Base-by-base conservation (phyloP, 2,888 invertebrate genomes). In the Tachina lurida region DNA sequence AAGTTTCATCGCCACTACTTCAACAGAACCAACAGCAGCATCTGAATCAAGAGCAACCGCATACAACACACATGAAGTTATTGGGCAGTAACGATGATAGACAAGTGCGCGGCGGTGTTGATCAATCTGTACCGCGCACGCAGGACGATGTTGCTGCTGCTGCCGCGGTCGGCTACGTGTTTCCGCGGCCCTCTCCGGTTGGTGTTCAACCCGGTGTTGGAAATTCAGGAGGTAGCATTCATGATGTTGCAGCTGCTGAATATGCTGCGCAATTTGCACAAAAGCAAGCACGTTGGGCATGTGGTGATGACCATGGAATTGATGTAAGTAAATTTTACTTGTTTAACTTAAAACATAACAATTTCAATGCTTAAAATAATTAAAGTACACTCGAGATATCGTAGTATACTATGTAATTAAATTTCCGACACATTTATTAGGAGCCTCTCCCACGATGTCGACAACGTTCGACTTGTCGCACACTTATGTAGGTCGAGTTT, bases 141-240 rank as follows among this genome's bases (percentile, higher is more conserved):
- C 94, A 98, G 93, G 98, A 98, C 94, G 97, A 97, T 87, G 91
- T 91, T 19, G 78, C 83, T 47, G 83, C 83, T 47, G 91, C 90
- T 45, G 97, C 97, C 87, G 96, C 96, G 93, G 98, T 98, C 89
- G 97, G 97, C 90, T 98, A 98, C 93, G 97, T 97, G 89, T 98
- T 97, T 87, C 91, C 90, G 49, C 91, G 91, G 31, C 91, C 91
- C 7, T 91, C 91, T 3, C 90, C 88, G 12, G 87, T 84, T 19
- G 75, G 86, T 15, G 60, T 86, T 10, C 90, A 89, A 15, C 87
- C 87, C 31, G 91, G 88, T 58, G 71, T 86, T n/a, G 83, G 83
- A 5, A 83, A 76, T 43, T 67, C 86, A 1, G 79, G 79, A 10
- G 79, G 88, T 10, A 89, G 58, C 87, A 87, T 90, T 88, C 95